These are phyloP conservation scores for Xiphophorus couchianus DNA, from an alignment of 2,113 vertebrate species.

Conservation along the genomic window DNA sequence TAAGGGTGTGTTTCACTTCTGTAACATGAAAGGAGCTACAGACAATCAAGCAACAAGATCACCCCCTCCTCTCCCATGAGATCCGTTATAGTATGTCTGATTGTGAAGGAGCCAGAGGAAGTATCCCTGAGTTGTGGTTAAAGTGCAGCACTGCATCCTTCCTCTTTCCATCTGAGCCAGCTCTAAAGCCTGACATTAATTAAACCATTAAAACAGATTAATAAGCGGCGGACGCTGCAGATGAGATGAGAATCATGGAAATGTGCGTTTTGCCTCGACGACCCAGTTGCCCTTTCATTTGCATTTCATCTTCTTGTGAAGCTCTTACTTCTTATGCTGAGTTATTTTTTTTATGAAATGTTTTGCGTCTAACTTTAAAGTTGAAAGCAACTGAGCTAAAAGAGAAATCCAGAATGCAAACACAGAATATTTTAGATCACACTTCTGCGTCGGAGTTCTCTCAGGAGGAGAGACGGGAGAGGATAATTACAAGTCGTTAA, in stretches of 20 bases:
- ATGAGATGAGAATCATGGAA: constrained; percentile 63
- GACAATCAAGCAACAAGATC: constrained; percentile 12
- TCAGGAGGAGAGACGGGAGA: neutral
- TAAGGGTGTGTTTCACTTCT: neutral
- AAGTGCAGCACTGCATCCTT: constrained; percentile 57
- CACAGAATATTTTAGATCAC: constrained; percentile 12
- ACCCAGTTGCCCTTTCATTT: constrained; percentile 46
- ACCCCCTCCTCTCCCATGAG: constrained; percentile 7
- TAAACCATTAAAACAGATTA: constrained; percentile 67
- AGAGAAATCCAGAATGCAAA: neutral
- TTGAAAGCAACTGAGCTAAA: constrained; percentile 30
- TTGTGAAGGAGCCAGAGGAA: constrained; percentile 39
- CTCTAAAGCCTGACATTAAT: constrained; percentile 64
- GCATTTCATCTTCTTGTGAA: constrained; percentile 9
- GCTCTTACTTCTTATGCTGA: neutral
- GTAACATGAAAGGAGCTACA: neutral
- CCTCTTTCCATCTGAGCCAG: constrained; percentile 46
- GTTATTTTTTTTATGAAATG: constrained; percentile 23
- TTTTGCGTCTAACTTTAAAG: constrained; percentile 10
- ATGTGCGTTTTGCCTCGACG: constrained; percentile 34
- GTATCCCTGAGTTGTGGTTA: constrained; percentile 37
- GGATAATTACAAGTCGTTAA: neutral
- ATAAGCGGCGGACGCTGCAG: constrained; percentile 49
- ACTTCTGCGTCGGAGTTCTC: constrained; percentile 27
- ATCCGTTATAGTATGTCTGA: neutral